A percentile compares a stretch with the other conserved stretches of the same genome.
phyloP scores from a whole-genome alignment of 2,888 invertebrate species.

The Lithophane leautieri region DNA sequence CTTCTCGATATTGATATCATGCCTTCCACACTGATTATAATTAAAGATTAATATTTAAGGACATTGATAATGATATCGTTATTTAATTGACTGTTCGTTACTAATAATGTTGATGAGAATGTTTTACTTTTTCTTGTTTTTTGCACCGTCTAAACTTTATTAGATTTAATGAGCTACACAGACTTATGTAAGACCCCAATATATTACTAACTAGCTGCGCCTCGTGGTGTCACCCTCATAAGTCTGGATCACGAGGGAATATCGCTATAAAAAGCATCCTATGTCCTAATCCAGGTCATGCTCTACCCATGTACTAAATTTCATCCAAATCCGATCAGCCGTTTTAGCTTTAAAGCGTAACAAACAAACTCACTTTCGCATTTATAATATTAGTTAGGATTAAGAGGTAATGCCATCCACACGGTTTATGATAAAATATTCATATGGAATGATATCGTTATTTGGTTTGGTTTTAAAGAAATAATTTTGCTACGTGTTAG shows the following conservation, averaged over 20 bases:
- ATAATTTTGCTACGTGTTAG: background rate
- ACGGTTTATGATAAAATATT: background rate
- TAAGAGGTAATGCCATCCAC: constrained; percentile 15
- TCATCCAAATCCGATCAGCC: too few species aligned
- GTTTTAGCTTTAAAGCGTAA: too few species aligned
- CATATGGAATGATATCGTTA: background rate
- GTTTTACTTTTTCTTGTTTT: background rate
- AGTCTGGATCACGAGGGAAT: too few species aligned
- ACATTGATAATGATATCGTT: constrained; percentile 4
- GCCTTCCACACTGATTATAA: constrained; percentile 35
- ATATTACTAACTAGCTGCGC: constrained; percentile 35
- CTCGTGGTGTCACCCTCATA: too few species aligned
- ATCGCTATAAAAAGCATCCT: too few species aligned
- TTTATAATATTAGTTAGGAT: too few species aligned
- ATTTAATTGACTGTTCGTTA: background rate
- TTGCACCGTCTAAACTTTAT: background rate
- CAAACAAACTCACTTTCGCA: too few species aligned
- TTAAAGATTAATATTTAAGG: constrained; percentile 35
- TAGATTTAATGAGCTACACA: background rate
- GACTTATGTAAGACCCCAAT: constrained; percentile 44
- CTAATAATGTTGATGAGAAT: background rate
- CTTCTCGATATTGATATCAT: constrained; percentile 47
- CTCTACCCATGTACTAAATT: too few species aligned
- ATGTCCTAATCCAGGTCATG: too few species aligned
- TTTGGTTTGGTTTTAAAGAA: too few species aligned